phyloP scores from a whole-genome alignment of 2,888 invertebrate genomes.

The Drosophila leonis region DNA sequence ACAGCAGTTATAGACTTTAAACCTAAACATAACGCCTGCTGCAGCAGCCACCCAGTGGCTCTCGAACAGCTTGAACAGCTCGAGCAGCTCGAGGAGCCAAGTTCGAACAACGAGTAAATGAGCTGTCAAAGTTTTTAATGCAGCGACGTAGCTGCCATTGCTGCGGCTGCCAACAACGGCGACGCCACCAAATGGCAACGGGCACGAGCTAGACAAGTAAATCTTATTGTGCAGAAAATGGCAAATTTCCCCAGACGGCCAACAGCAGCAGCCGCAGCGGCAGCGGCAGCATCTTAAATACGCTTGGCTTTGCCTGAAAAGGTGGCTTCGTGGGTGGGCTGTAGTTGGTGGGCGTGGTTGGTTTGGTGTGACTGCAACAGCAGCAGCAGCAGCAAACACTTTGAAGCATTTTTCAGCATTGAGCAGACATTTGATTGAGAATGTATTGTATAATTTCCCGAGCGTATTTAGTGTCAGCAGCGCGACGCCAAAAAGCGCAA shows the following conservation, averaged over 20 bases:
- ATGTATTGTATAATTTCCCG: constrained; percentile 85
- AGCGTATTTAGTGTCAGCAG: constrained; percentile 80
- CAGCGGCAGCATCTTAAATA: constrained; percentile 41
- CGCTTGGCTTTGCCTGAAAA: constrained; percentile 15
- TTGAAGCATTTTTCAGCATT: constrained; percentile 77
- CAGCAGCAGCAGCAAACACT: constrained; percentile 46
- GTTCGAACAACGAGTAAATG: constrained; percentile 81
- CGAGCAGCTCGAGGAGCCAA: constrained; percentile 44
- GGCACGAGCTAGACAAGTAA: constrained; percentile 82
- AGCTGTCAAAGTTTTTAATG: constrained; percentile 83
- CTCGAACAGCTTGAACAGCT: constrained; percentile 11
- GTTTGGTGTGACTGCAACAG: constrained; percentile 43
- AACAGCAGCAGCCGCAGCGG: constrained; percentile 56
- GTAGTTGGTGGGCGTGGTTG: constrained; percentile 3
- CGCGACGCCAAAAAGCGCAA: constrained; percentile 58
- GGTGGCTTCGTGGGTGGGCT: background rate
- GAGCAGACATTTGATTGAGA: constrained; percentile 83
- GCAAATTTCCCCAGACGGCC: constrained; percentile 84
- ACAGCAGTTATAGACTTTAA: constrained; percentile 77
- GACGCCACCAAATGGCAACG: constrained; percentile 66
- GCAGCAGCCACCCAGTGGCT: constrained; percentile 25
- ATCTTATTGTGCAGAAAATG: constrained; percentile 84
- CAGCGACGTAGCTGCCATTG: constrained; percentile 58
- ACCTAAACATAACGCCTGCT: constrained; percentile 69
- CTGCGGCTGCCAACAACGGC: constrained; percentile 51